A percentile compares a stretch with the other conserved stretches of the same genome.
phyloP scores from a whole-genome alignment of 2,888 invertebrate genomes.

The Acanthosepion lycidas region DNA sequence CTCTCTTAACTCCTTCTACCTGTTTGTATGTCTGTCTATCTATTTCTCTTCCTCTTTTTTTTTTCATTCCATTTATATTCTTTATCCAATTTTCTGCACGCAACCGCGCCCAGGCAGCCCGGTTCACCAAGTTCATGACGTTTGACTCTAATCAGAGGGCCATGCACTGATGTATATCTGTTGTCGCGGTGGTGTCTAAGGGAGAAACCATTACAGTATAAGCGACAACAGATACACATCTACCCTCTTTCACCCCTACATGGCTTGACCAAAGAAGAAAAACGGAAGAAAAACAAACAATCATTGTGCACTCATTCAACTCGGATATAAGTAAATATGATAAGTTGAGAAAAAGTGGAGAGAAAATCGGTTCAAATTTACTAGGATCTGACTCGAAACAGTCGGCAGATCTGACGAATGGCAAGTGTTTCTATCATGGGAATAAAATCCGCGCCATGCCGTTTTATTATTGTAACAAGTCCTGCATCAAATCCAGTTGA shows the following conservation, averaged over 20 bases:
- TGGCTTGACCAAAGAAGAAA: neutral
- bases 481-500: too few relatives aligned
- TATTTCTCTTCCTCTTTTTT: neutral
- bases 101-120: constrained; percentile 17
- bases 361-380: constrained; percentile 21
- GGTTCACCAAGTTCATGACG: constrained; percentile 23
- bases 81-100: constrained; percentile 33
- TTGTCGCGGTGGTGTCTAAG: constrained; percentile 21
- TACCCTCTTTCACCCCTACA: neutral
- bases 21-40: neutral
- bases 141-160: constrained; percentile 20
- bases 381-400: neutral
- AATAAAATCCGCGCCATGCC: neutral
- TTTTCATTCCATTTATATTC: neutral
- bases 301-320: neutral
- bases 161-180: constrained; percentile 1
- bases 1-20: neutral
- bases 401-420: neutral
- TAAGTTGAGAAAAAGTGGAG: constrained; percentile 6
- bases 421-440: neutral
- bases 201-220: neutral
- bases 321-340: neutral
- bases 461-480: too few relatives aligned
- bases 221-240: neutral
- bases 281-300: neutral